Base-by-base conservation (phyloP, 2,113 vertebrate species). In the Mionectes macconnelli region DNA sequence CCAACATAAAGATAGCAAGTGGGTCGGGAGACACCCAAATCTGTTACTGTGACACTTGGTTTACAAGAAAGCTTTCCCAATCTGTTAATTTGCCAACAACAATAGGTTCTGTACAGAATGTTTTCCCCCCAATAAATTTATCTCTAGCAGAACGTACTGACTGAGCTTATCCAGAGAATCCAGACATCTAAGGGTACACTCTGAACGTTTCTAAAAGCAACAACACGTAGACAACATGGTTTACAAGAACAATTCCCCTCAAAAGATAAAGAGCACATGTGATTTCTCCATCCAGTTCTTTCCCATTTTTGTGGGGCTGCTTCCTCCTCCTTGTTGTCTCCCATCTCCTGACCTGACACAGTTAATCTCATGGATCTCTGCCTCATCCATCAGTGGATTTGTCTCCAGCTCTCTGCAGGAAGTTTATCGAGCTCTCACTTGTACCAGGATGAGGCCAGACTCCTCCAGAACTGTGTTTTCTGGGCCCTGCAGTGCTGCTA, bases 81-180 rank as follows among this genome's bases (percentile, higher is more conserved):
- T 89, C 83, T 59, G 45, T 86, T 91, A 20, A 74, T 84, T 74
- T 94, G 84, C 77, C 89, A 96, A 25, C 78, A 85, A 93, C 80
- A 94, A 90, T 60, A 77, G 73, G 74, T 64, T 95, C 80, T 56
- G 89, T 40, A 82, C 74, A 87, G 55, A 94, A 89, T 40, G 69
- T 80, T 87, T 82, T 70, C 81, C 74, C 74, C 77, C 70, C 50
- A 45, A 35, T 45, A 90, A 77, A 80, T 53, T 84, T 91, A 27
- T 87, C 84, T 82, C 81, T 82, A 79, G 87, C 2, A 7, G 67
- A 95, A 88, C 0, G 18, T 55, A 74, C 64, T 37, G 57, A 77
- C 64, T n/a, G 57, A 91, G 79, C 50, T 77, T 62, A 60, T 14
- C 49, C 82, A 90, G 55, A 73, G 76, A 80, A 90, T 35, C 57